These are phyloP conservation scores for Amphiprion ocellaris DNA, from an alignment of 2,113 vertebrate genomes.

Conservation along the genomic window DNA sequence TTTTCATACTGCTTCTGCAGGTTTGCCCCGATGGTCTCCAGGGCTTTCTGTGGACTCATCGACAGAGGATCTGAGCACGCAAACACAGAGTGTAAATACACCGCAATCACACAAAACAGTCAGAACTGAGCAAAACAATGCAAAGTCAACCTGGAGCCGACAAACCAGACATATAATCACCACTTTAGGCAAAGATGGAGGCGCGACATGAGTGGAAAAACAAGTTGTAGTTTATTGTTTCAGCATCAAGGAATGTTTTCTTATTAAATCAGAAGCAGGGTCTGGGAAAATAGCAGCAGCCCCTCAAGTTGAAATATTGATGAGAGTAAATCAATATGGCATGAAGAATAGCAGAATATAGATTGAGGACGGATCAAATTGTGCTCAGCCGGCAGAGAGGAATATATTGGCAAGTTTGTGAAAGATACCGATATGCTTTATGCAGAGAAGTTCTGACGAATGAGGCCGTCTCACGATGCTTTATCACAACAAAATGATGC, in stretches of 20 bases:
- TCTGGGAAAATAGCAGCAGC: conserved; percentile 40
- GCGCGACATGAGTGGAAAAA: neutral
- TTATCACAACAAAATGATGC: neutral
- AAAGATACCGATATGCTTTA: conserved; percentile 41
- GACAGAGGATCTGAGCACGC: conserved; percentile 93
- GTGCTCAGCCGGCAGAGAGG: conserved; percentile 36
- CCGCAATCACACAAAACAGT: neutral
- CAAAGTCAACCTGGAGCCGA: neutral
- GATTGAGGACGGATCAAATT: conserved; percentile 62
- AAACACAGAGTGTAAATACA: conserved; percentile 35
- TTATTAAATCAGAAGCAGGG: conserved; percentile 32
- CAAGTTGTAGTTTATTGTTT: neutral
- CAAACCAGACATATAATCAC: neutral
- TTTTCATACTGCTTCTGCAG: conserved; percentile 99
- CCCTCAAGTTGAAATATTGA: conserved; percentile 57
- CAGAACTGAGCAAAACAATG: neutral
- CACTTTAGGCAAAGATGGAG: neutral
- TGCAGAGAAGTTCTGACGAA: conserved; percentile 40
- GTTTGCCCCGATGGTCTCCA: conserved; percentile 97
- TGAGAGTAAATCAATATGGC: conserved; percentile 60
- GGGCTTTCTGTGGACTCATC: conserved; percentile 98
- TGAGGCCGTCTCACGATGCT: neutral
- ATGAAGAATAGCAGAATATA: conserved; percentile 56
- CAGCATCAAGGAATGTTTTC: conserved; percentile 5
- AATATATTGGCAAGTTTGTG: conserved; percentile 33